Evolutionary conservation across 2,797 vertebrate genomes (phyloP).

Genomic region (Psittacula echo): DNA sequence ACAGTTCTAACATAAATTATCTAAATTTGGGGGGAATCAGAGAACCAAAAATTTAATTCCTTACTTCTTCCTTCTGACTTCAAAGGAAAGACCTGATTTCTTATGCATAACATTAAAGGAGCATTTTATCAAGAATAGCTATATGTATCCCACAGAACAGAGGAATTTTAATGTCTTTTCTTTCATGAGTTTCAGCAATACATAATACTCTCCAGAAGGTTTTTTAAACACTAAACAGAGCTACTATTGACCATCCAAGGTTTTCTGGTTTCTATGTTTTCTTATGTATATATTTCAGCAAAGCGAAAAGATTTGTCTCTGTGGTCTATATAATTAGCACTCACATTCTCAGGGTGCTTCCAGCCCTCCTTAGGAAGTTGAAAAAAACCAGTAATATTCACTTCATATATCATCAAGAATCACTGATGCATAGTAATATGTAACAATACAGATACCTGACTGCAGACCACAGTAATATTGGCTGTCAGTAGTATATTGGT

Average conservation of each 20-base stretch:
- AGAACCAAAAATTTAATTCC: background rate
- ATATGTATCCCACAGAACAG: background rate
- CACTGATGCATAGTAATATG: conserved; percentile 17
- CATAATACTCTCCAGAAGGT: background rate
- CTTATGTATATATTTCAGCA: background rate
- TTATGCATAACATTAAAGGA: conserved; percentile 10
- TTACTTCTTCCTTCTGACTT: background rate
- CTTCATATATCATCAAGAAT: conserved; percentile 40
- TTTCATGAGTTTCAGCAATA: background rate
- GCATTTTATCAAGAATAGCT: conserved; percentile 8
- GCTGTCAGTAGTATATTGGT: background rate
- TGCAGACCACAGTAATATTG: conserved; percentile 8
- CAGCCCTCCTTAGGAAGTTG: background rate
- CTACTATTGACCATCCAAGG: background rate
- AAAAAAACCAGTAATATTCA: background rate
- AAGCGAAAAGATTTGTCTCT: background rate
- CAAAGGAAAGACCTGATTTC: background rate
- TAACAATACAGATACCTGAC: conserved; percentile 10
- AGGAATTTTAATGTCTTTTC: background rate
- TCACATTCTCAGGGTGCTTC: conserved; percentile 1
- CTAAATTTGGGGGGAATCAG: background rate
- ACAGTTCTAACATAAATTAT: background rate
- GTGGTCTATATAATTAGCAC: background rate
- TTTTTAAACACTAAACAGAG: background rate
- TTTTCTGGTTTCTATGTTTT: background rate